Percentiles rank a stretch among this genome's conserved stretches.
Conservation (phyloP, 2,888 invertebrate species). For the Scaptomyza polygonia region DNA sequence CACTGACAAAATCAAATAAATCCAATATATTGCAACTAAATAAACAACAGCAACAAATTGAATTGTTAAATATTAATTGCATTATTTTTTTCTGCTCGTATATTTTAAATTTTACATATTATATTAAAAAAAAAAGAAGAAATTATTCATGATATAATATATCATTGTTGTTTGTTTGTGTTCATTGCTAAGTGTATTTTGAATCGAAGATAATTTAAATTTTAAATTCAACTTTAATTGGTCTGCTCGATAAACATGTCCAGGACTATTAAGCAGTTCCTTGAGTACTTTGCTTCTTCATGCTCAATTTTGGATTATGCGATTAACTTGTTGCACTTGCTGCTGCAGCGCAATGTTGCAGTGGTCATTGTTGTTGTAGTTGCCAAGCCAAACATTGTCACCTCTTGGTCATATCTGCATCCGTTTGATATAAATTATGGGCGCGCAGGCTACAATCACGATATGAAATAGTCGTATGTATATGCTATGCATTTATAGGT, state of each 20-base stretch:
- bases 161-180: too few species aligned
- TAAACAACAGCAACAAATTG: background rate
- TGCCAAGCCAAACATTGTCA: constrained; percentile 10
- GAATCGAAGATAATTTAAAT: background rate
- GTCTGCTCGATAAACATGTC: background rate
- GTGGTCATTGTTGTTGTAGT: background rate
- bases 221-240: background rate
- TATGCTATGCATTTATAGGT: constrained; percentile 12
- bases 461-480: constrained; percentile 14
- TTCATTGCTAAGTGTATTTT: background rate
- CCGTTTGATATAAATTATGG: constrained; percentile 38
- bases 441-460: constrained; percentile 18
- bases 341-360: background rate
- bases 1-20: background rate
- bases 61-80: background rate
- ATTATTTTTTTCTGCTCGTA: background rate
- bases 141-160: too few species aligned
- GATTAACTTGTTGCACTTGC: constrained; percentile 12
- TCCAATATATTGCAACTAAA: background rate
- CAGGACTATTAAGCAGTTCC: background rate
- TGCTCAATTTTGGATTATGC: background rate
- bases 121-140: too few species aligned
- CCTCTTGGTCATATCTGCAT: constrained; percentile 27
- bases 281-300: background rate
- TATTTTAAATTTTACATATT: too few species aligned